These are phyloP conservation scores for Candoia aspera DNA, from an alignment of 2,113 vertebrate species.

Conservation along the genomic window DNA sequence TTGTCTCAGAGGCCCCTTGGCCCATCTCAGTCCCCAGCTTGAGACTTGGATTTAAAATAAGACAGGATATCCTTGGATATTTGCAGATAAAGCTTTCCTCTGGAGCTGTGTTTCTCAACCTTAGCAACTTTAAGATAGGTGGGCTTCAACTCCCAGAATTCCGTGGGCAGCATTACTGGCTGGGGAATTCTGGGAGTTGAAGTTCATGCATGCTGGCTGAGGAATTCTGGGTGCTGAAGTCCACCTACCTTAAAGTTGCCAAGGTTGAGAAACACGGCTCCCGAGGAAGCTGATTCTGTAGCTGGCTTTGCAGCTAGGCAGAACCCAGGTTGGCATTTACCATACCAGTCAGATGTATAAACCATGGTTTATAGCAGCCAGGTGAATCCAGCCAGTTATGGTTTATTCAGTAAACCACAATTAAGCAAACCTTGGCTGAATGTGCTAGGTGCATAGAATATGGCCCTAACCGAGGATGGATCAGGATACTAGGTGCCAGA, in stretches of 20 bases:
- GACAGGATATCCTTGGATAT: too few species aligned
- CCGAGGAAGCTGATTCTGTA: background rate
- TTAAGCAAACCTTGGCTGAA: background rate
- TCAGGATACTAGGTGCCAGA: background rate
- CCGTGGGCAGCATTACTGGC: background rate
- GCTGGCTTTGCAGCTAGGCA: background rate
- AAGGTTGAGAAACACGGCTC: background rate
- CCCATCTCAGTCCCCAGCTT: too few species aligned
- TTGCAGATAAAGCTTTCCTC: too few species aligned
- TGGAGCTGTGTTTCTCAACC: background rate
- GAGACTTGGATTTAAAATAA: too few species aligned
- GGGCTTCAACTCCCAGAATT: background rate
- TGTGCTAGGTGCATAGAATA: background rate
- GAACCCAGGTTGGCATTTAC: background rate
- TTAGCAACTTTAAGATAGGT: background rate
- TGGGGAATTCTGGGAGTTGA: background rate
- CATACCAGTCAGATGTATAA: background rate
- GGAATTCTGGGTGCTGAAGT: background rate
- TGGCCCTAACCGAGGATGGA: background rate
- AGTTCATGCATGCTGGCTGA: background rate
- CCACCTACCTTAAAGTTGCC: background rate
- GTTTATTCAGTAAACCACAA: background rate
- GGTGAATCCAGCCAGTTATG: background rate
- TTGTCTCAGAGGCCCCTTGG: too few species aligned
- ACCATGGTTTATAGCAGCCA: background rate